Percentiles rank a stretch among this genome's conserved stretches.
Conservation (phyloP, 2,113 vertebrate genomes). For the Myrmecophaga tridactyla region DNA sequence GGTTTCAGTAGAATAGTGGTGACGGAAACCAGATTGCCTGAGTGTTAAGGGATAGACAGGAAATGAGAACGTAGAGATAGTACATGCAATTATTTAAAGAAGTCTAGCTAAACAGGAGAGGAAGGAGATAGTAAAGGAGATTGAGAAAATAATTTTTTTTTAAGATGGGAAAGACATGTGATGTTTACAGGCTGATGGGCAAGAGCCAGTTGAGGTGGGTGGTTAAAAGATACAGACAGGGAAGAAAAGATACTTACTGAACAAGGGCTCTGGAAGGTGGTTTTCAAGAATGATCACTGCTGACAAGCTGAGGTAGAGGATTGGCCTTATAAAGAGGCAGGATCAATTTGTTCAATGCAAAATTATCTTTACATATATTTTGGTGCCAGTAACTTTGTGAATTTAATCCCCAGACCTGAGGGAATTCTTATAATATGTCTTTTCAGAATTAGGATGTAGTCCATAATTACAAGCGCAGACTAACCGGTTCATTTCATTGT, state of each 20-base stretch:
- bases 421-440: not conserved
- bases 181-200: not conserved
- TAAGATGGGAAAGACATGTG: not conserved
- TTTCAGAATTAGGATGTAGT: not conserved
- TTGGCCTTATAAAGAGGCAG: not conserved
- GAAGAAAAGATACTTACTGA: not conserved
- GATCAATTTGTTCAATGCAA: not conserved
- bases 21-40: conserved; percentile 9
- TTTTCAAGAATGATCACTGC: not conserved
- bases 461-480: not conserved
- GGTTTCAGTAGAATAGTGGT: not conserved
- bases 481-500: not conserved
- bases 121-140: not conserved
- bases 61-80: not conserved
- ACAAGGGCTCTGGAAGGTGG: not conserved
- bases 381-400: not conserved
- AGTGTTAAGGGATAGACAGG: not conserved
- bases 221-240: not conserved
- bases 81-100: not conserved
- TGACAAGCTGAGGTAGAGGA: not conserved
- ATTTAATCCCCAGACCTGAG: not conserved
- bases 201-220: not conserved
- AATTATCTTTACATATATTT: not conserved
- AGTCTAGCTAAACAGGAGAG: not conserved
- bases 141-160: not conserved